Evolutionary conservation across 2,113 vertebrate species (phyloP).

Genomic region (Irena cyanogastra): DNA sequence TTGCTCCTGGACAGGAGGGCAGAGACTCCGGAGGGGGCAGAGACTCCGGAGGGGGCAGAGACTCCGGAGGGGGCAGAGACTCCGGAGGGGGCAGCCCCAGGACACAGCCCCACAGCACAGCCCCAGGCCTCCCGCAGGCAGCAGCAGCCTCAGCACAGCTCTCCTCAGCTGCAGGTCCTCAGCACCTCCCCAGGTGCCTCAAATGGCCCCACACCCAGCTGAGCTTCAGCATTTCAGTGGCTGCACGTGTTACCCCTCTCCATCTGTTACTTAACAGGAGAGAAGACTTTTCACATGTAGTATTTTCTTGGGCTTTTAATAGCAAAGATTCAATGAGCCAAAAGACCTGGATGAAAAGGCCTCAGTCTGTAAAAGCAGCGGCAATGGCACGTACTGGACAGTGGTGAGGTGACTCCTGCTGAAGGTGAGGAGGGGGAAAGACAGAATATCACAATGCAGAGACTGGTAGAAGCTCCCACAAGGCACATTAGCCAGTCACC

Average conservation of each 20-base stretch:
- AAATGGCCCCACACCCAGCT: neutral
- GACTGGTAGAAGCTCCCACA: neutral
- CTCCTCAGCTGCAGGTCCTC: neutral
- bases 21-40: no score
- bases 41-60: no score
- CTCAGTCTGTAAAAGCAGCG: neutral
- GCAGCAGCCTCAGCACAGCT: neutral
- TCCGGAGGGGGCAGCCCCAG: rapidly evolving
- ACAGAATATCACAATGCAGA: neutral
- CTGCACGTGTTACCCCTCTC: neutral
- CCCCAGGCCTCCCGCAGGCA: rapidly evolving
- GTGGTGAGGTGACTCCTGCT: neutral
- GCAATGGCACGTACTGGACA: neutral
- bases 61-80: no score
- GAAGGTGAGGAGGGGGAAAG: neutral
- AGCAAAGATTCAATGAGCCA: neutral
- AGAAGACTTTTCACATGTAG: neutral
- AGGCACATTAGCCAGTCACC: neutral
- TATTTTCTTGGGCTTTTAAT: neutral
- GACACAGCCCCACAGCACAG: no score
- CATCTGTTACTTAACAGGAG: neutral
- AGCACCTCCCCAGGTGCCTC: neutral
- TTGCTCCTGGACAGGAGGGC: rapidly evolving
- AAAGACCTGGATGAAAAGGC: neutral
- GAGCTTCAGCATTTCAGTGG: neutral